These are phyloP conservation scores for Lates japonicus DNA, from an alignment of 2,797 vertebrate genomes.

Conservation along the genomic window DNA sequence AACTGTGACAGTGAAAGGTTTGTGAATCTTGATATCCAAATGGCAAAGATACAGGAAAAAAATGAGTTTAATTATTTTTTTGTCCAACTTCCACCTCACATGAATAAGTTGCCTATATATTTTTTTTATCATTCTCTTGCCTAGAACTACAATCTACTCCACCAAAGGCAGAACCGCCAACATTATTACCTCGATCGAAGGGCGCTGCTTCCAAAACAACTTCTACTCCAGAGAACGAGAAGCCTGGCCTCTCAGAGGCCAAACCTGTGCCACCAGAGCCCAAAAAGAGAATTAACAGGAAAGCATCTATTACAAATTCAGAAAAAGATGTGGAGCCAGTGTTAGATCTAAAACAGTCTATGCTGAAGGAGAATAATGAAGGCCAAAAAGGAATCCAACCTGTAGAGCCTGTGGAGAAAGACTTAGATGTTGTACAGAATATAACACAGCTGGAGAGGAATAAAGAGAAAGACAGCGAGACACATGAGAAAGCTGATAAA, in stretches of 20 bases:
- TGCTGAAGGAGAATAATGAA: conserved; percentile 28
- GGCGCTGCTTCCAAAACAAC: conserved; percentile 21
- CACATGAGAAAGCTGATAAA: conserved; percentile 23
- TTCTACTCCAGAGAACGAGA: conserved; percentile 64
- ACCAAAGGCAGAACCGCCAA: conserved; percentile 50
- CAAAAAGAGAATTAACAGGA: conserved; percentile 89
- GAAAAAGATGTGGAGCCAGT: conserved; percentile 56
- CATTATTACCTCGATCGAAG: conserved; percentile 23
- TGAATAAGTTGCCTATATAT: not conserved
- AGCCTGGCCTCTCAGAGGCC: conserved; percentile 38
- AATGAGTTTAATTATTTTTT: not conserved
- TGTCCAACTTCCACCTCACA: not conserved
- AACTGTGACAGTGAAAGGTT: conserved; percentile 66
- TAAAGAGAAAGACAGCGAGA: conserved; percentile 29
- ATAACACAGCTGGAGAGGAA: conserved; percentile 27
- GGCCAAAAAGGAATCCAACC: conserved; percentile 26
- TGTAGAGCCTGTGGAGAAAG: conserved; percentile 29
- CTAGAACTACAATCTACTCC: conserved; percentile 45
- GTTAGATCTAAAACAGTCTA: conserved; percentile 41
- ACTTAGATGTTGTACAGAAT: conserved; percentile 26
- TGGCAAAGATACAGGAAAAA: not conserved
- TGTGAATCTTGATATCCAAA: conserved; percentile 3
- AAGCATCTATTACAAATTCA: conserved; percentile 88
- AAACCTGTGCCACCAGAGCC: conserved; percentile 83
- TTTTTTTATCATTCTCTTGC: not conserved